Conservation (phyloP, 2,888 invertebrate species). For the Caenorhabditis doughertyi region DNA sequence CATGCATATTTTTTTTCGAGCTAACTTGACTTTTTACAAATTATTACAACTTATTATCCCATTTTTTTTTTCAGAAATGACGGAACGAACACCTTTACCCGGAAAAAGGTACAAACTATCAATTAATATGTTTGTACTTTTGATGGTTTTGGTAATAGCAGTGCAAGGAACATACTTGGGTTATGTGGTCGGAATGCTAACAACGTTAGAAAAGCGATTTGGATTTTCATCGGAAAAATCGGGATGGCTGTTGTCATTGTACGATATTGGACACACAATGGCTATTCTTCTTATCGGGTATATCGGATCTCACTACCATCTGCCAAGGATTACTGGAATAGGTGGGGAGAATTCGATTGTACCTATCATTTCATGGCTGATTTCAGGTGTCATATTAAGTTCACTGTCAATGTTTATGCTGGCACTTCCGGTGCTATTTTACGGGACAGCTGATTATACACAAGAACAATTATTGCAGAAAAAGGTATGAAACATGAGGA, state of each 20-base stretch:
- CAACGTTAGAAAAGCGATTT: constrained; percentile 73
- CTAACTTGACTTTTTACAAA: neutral
- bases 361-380: neutral
- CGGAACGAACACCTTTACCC: constrained; percentile 61
- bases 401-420: constrained; percentile 75
- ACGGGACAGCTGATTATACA: constrained; percentile 70
- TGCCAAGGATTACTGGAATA: constrained; percentile 76
- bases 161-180: constrained; percentile 77
- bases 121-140: constrained; percentile 69
- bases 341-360: no score
- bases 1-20: neutral
- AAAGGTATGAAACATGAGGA: constrained; percentile 40
- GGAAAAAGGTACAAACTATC: constrained; percentile 63
- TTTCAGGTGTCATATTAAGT: constrained; percentile 72
- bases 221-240: constrained; percentile 70
- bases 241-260: constrained; percentile 74
- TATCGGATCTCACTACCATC: constrained; percentile 74
- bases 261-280: constrained; percentile 77
- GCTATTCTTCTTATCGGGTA: constrained; percentile 77
- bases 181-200: constrained; percentile 75
- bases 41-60: no score
- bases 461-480: constrained; percentile 57
- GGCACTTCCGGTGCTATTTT: constrained; percentile 73
- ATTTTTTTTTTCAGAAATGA: constrained; percentile 36
- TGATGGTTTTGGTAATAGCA: constrained; percentile 73